Conservation (phyloP, 2,113 vertebrate species). For the Ariopsis seemanni region DNA sequence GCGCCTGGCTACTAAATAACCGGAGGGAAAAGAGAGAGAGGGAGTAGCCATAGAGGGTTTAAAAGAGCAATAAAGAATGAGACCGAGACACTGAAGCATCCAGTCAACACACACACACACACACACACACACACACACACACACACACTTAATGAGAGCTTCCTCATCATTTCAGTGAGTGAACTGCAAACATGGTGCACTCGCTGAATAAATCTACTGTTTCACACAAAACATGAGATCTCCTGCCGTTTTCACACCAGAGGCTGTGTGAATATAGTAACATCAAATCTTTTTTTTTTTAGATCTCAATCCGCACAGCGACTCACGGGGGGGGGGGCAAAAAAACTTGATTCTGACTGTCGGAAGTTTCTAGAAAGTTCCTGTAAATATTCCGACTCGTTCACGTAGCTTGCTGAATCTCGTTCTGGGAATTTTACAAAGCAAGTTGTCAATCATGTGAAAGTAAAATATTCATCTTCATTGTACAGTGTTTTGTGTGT, state of each 20-base stretch:
- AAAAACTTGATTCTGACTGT: not conserved
- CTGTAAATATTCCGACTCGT: not conserved
- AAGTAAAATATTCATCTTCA: not conserved
- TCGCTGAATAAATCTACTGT: slow-evolving; percentile 20
- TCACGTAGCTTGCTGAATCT: not conserved
- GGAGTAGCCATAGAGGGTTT: slow-evolving; percentile 1
- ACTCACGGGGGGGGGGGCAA: not conserved
- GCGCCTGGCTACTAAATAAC: slow-evolving; percentile 80
- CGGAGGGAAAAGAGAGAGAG: slow-evolving; percentile 2
- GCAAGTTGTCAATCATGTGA: not conserved
- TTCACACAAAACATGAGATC: slow-evolving; percentile 11
- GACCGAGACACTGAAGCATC: slow-evolving; percentile 8
- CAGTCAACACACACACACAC: not conserved
- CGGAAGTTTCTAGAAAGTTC: not conserved
- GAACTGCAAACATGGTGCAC: not conserved
- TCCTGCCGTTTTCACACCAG: slow-evolving; percentile 11
- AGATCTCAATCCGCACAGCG: not conserved
- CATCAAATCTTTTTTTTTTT: not conserved
- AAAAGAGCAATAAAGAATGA: slow-evolving; percentile 32
- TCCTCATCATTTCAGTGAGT: slow-evolving; percentile 1
- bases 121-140: slow-evolving; percentile 25
- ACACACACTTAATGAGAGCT: not conserved
- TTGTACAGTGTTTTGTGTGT: not conserved
- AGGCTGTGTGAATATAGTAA: slow-evolving; percentile 19
- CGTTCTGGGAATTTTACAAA: not conserved